phyloP scores from a whole-genome alignment of 2,888 invertebrate species.

The Psococerastis gibbosa region DNA sequence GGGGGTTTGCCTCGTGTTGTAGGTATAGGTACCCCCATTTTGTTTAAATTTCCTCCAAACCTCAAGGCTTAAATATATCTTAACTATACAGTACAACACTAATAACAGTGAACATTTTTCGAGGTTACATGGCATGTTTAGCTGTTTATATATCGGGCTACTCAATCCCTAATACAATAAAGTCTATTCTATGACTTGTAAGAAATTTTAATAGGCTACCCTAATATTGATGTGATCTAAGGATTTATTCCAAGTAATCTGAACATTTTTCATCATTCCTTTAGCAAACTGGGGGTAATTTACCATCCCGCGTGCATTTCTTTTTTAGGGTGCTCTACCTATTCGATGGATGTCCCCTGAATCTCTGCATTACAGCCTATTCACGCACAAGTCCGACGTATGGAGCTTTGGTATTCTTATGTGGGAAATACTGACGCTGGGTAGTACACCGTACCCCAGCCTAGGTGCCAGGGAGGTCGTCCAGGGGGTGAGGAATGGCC shows the following conservation, averaged over 20 bases:
- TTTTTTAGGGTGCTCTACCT: constrained; percentile 34
- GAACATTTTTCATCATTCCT: too few relatives aligned
- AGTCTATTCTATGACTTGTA: background rate
- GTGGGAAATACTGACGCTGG: constrained; percentile 75
- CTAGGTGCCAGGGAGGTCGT: constrained; percentile 71
- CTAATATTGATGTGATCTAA: too few relatives aligned
- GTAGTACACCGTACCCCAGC: constrained; percentile 70
- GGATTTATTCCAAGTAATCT: constrained; percentile 1
- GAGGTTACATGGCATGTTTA: too few relatives aligned
- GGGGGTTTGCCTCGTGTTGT: too few relatives aligned
- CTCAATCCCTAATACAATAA: background rate
- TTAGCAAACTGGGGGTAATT: too few relatives aligned
- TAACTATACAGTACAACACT: too few relatives aligned
- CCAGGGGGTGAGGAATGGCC: constrained; percentile 55
- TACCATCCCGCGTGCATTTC: too few relatives aligned
- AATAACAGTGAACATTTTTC: too few relatives aligned
- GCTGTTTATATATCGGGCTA: too few relatives aligned
- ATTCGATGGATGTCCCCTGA: constrained; percentile 80
- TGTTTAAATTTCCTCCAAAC: too few relatives aligned
- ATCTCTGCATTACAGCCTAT: constrained; percentile 54
- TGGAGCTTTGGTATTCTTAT: constrained; percentile 75
- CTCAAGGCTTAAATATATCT: too few relatives aligned
- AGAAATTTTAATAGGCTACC: background rate
- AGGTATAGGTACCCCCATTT: too few relatives aligned
- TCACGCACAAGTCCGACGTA: constrained; percentile 65